A percentile compares a stretch with the other conserved stretches of the same genome.
Conservation (phyloP, 2,113 vertebrate genomes). For the Serilophus lunatus region DNA sequence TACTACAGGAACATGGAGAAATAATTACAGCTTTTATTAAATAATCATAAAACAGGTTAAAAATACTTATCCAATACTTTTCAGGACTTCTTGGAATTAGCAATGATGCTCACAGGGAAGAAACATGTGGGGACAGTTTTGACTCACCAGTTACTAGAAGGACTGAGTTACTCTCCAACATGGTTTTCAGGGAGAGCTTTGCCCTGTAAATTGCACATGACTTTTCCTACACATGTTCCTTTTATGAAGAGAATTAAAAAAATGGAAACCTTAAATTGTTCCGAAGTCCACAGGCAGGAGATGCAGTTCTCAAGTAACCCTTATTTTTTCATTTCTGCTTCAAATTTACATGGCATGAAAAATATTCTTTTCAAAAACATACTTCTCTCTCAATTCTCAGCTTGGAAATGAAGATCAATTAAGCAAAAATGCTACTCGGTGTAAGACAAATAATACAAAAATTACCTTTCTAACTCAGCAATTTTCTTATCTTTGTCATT, state of each 20-base stretch:
- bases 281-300: not conserved
- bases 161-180: not conserved
- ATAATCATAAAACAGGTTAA: not conserved
- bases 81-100: not conserved
- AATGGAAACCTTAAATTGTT: not conserved
- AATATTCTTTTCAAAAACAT: not conserved
- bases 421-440: not conserved
- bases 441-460: not conserved
- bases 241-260: not conserved
- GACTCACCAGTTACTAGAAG: not conserved
- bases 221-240: not conserved
- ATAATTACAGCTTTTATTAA: not conserved
- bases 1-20: not conserved
- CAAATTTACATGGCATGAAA: not conserved
- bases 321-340: not conserved
- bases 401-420: not conserved
- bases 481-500: constrained; percentile 92
- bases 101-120: not conserved
- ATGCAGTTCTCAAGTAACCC: not conserved
- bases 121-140: not conserved
- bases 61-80: not conserved
- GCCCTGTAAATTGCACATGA: not conserved
- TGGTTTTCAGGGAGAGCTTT: not conserved
- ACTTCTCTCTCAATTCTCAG: not conserved
- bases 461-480: constrained; percentile 91